Evolutionary conservation across 2,797 vertebrate species (phyloP), one percentile per base, ranked within the genome.

Genomic region (Smutsia gigantea): DNA sequence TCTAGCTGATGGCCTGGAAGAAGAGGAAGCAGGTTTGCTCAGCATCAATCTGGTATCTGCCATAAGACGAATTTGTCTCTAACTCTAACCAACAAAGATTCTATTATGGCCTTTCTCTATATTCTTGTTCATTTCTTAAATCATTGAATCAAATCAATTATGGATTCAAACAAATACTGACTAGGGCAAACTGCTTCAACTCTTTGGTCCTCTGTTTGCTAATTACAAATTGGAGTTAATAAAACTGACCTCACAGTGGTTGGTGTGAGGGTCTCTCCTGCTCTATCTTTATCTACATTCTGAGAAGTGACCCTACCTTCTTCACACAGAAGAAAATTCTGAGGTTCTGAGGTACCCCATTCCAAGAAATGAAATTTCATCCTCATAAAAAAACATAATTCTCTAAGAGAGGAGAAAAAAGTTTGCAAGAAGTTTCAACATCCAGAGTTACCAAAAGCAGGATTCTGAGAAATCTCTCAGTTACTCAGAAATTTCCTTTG

Each of bases 61-160:
- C 27, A 11, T 53, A 74, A 82, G 53, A 78, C 6, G 5, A 1
- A 13, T 53, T 31, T 66, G 57, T 83, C 31, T 95, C 49, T 15
- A 77, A 27, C 7, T 61, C 31, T 68, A n/a, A 71, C 61, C 23
- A 51, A 63, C 69, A 59, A 92, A 82, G 9, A 17, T 61, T 27
- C 8, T 69, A 12, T 42, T 86, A 93, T 79, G 27, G 13, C 21
- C 23, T 94, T 19, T 15, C 0, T 88, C 31, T 79, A 49, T 39
- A 59, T 72, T 81, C 9, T 87, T 29, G 85, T 85, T 82, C 29
- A 68, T 74, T 77, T 96, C 61, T 93, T 74, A 88, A 90, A 69
- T 64, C 12, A 49, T 82, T 75, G 34, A 29, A 51, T 84, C 59
- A 49, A 79, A 53, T 84, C 27, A 75, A 69, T 39, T 14, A 27